Conservation (phyloP, 1,140 invertebrate genomes). For the Dreissena polymorpha region DNA sequence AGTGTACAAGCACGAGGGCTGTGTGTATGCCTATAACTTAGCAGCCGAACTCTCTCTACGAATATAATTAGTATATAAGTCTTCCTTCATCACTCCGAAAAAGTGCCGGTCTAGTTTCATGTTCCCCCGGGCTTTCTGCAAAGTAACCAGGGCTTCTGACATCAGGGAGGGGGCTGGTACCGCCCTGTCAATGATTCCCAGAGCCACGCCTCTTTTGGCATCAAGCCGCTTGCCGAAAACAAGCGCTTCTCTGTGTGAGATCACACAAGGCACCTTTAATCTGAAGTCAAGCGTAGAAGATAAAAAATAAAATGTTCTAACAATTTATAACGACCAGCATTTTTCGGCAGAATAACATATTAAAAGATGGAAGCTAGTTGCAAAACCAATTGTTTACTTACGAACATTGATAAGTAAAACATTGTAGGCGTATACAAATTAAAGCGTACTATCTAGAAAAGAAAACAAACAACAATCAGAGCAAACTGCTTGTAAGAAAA, state of each 20-base stretch:
- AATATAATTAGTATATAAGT: too few relatives aligned
- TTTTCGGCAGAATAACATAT: too few relatives aligned
- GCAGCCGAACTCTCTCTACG: too few relatives aligned
- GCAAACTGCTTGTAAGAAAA: too few relatives aligned
- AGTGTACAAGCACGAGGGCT: too few relatives aligned
- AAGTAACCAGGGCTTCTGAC: background rate
- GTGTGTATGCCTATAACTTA: too few relatives aligned
- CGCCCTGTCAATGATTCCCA: conserved; percentile 22
- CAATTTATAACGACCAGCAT: background rate
- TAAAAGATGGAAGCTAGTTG: too few relatives aligned
- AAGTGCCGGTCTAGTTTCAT: background rate
- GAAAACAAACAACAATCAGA: too few relatives aligned
- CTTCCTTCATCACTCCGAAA: conserved; percentile 22
- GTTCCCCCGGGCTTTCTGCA: conserved; percentile 7
- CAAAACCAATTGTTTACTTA: too few relatives aligned
- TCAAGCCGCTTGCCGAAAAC: conserved; percentile 27
- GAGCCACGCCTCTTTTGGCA: background rate
- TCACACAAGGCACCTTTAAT: conserved; percentile 13
- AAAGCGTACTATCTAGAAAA: too few relatives aligned
- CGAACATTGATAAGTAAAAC: too few relatives aligned
- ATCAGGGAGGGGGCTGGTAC: background rate
- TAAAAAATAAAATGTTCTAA: background rate
- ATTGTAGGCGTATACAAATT: too few relatives aligned
- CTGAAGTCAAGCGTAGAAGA: conserved; percentile 10
- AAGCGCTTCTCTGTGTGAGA: conserved; percentile 11